phyloP scores from a whole-genome alignment of 2,888 invertebrate genomes.

The Argynnis bischoffii region DNA sequence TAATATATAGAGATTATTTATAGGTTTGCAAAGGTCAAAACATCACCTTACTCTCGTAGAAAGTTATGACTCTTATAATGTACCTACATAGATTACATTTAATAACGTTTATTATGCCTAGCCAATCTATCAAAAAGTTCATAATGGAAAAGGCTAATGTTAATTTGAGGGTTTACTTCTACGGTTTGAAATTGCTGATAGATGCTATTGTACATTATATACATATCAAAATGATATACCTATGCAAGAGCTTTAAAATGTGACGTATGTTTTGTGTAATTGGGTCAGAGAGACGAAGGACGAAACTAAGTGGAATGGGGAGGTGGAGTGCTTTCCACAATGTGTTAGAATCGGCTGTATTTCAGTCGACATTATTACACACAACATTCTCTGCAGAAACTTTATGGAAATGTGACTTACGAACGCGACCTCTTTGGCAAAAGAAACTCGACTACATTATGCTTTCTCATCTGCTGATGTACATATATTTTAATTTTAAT shows the following conservation, averaged over 20 bases:
- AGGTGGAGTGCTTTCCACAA: slow-evolving; percentile 57
- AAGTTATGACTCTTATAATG: background rate
- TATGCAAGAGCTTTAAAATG: slow-evolving; percentile 34
- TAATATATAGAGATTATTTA: too few species aligned
- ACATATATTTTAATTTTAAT: slow-evolving; percentile 33
- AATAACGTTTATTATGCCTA: too few species aligned
- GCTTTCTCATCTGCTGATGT: slow-evolving; percentile 39
- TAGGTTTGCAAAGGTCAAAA: too few species aligned
- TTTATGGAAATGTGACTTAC: slow-evolving; percentile 71
- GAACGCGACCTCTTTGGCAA: slow-evolving; percentile 67
- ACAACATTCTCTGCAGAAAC: slow-evolving; percentile 67
- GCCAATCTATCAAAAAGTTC: background rate
- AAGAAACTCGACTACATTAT: slow-evolving; percentile 66
- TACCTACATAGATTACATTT: background rate
- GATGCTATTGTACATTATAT: background rate
- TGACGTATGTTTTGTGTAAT: slow-evolving; percentile 56
- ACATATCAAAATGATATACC: slow-evolving; percentile 17
- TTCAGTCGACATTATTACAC: slow-evolving; percentile 70
- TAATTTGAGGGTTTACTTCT: too few species aligned
- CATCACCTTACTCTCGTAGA: too few species aligned
- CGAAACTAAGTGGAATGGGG: slow-evolving; percentile 56
- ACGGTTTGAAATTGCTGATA: background rate
- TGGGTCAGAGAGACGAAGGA: slow-evolving; percentile 72
- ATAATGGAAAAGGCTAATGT: slow-evolving; percentile 4
- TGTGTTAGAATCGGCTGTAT: slow-evolving; percentile 69